Percentiles rank a stretch among this genome's conserved stretches.
Evolutionary conservation across 2,888 invertebrate genomes (phyloP).

Genomic region (Drosophila hawaiiensis): DNA sequence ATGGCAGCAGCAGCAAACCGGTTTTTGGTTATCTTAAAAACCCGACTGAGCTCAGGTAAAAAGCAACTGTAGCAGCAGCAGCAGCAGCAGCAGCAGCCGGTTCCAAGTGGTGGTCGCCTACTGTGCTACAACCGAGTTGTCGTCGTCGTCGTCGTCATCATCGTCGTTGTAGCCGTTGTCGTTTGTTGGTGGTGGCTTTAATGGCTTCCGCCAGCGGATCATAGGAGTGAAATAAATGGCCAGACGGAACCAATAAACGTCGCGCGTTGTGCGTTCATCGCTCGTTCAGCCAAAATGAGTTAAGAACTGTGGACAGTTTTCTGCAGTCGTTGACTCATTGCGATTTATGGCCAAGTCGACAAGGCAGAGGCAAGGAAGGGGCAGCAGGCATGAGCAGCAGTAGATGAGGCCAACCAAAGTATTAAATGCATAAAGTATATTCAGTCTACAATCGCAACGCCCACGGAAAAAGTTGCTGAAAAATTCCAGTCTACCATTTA

Average conservation of each 20-base stretch:
- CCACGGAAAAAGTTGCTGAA: constrained; percentile 51
- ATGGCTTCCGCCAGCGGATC: constrained; percentile 85
- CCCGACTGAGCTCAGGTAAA: constrained; percentile 59
- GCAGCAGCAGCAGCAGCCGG: constrained; percentile 41
- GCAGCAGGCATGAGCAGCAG: neutral
- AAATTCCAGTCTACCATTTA: constrained; percentile 60
- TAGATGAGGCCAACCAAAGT: neutral
- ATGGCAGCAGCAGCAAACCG: constrained; percentile 67
- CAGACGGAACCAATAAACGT: constrained; percentile 85
- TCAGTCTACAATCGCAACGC: constrained; percentile 23
- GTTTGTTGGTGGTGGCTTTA: constrained; percentile 84
- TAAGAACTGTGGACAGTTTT: constrained; percentile 78
- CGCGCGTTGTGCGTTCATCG: constrained; percentile 74
- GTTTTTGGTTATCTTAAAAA: constrained; percentile 69
- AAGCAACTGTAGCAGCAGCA: constrained; percentile 34
- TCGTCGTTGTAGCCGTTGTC: constrained; percentile 33
- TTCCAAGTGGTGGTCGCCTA: constrained; percentile 57
- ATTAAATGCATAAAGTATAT: constrained; percentile 13
- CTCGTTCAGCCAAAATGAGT: constrained; percentile 69
- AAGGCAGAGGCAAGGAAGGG: constrained; percentile 1
- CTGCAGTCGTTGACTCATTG: constrained; percentile 67
- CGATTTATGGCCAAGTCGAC: constrained; percentile 60
- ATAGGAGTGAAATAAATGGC: constrained; percentile 85
- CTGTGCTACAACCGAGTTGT: constrained; percentile 43
- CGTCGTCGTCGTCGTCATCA: constrained; percentile 2